These are phyloP conservation scores for Lagodon rhomboides DNA, from an alignment of 2,797 vertebrate species.

Conservation along the genomic window DNA sequence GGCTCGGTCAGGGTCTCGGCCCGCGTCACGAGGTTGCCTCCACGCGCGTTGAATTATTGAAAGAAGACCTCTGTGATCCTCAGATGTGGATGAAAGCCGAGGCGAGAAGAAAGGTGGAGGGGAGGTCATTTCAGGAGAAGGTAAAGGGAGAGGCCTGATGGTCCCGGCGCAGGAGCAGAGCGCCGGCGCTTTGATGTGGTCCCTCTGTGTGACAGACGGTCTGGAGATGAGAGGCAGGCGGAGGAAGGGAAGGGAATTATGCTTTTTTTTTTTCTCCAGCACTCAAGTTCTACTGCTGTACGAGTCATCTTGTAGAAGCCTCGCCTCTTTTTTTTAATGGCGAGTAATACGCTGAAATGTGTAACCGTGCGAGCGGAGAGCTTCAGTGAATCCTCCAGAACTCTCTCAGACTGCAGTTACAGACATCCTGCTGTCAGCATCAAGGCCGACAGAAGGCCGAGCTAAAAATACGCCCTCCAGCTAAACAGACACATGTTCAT, in stretches of 20 bases:
- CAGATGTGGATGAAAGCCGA: constrained; percentile 76
- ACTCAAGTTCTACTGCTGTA: constrained; percentile 1
- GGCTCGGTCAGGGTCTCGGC: not conserved
- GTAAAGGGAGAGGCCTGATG: constrained; percentile 45
- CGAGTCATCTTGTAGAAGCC: constrained; percentile 15
- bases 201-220: constrained; percentile 52
- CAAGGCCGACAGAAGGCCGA: constrained; percentile 15
- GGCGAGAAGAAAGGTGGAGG: constrained; percentile 48
- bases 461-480: constrained; percentile 13
- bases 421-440: constrained; percentile 4
- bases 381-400: constrained; percentile 19
- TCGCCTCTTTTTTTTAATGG: constrained; percentile 16
- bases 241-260: not conserved
- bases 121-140: constrained; percentile 59
- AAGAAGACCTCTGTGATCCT: constrained; percentile 43
- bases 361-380: constrained; percentile 12
- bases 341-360: constrained; percentile 29
- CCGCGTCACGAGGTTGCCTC: constrained; percentile 31
- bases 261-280: not conserved
- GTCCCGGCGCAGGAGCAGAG: constrained; percentile 17
- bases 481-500: not conserved
- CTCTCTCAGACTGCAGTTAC: not conserved
- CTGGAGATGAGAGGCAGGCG: constrained; percentile 49
- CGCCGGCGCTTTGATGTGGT: constrained; percentile 71
- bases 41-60: constrained; percentile 70